Conservation (phyloP, 2,113 vertebrate genomes). For the Macrotus californicus region DNA sequence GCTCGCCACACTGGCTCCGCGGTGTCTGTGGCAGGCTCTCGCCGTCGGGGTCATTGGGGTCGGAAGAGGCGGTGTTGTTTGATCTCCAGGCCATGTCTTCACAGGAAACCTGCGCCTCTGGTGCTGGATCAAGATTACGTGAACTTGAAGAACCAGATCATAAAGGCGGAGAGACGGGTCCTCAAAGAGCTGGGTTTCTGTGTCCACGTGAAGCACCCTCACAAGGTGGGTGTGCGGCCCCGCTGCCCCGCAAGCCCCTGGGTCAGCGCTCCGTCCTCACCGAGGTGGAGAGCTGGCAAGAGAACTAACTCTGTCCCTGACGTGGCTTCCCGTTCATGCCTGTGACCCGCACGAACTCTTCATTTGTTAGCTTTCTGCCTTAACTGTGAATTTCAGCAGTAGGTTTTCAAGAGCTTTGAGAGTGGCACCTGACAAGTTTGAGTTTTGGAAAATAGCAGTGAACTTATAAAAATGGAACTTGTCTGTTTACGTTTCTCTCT, state of each 20-base stretch:
- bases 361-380: fast-evolving
- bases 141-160: conserved; percentile 88
- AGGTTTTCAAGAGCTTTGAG: background rate
- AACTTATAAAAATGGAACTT: background rate
- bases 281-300: background rate
- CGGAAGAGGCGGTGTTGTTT: background rate
- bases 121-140: conserved; percentile 87
- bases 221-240: conserved; percentile 83
- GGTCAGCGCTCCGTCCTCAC: background rate
- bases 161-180: conserved; percentile 87
- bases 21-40: too few species aligned
- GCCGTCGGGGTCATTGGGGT: background rate
- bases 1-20: fast-evolving
- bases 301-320: too few species aligned
- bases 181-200: conserved; percentile 91
- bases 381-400: background rate
- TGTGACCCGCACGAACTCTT: fast-evolving
- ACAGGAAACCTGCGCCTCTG: conserved; percentile 83
- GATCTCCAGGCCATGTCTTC: background rate
- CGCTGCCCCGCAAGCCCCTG: fast-evolving
- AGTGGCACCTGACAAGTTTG: background rate
- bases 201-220: conserved; percentile 91
- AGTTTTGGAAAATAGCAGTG: background rate
- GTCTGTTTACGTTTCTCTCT: background rate
- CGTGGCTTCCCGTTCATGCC: background rate